Percentiles rank a stretch among this genome's conserved stretches.
phyloP scores from a whole-genome alignment of 2,888 invertebrate genomes.

The Synanthedon formicaeformis region DNA sequence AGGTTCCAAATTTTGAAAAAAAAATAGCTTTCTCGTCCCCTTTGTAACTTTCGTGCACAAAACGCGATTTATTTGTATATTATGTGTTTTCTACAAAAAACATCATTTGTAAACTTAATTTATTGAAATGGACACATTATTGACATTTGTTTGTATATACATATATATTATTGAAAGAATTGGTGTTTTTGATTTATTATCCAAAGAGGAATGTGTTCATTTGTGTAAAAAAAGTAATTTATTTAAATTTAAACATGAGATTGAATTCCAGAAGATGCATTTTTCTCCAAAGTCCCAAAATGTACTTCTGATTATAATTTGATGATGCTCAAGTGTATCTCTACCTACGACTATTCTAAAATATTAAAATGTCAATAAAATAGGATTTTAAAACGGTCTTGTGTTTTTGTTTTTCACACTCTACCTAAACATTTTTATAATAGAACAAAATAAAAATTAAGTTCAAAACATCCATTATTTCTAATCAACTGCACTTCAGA shows the following conservation, averaged over 20 bases:
- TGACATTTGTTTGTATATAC: slow-evolving; percentile 19
- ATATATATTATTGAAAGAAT: slow-evolving; percentile 15
- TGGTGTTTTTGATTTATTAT: slow-evolving; percentile 35
- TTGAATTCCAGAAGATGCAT: slow-evolving; percentile 63
- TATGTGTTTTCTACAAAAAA: no score
- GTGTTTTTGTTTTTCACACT: neutral
- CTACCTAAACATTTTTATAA: no score
- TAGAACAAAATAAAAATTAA: no score
- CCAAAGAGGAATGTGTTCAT: slow-evolving; percentile 69
- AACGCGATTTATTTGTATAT: no score
- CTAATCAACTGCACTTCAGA: no score
- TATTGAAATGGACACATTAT: slow-evolving; percentile 29
- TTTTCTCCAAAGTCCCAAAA: slow-evolving; percentile 19
- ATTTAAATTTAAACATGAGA: slow-evolving; percentile 32
- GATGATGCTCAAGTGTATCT: no score
- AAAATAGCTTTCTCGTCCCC: no score
- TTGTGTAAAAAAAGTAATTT: slow-evolving; percentile 36
- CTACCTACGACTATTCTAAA: slow-evolving; percentile 34
- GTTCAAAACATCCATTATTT: no score
- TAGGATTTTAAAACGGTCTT: slow-evolving; percentile 54
- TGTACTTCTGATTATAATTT: neutral
- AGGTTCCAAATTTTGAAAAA: no score
- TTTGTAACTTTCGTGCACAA: no score
- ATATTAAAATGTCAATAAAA: slow-evolving; percentile 66
- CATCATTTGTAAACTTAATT: no score